phyloP scores from a whole-genome alignment of 2,797 vertebrate species.

The Alosa sapidissima region DNA sequence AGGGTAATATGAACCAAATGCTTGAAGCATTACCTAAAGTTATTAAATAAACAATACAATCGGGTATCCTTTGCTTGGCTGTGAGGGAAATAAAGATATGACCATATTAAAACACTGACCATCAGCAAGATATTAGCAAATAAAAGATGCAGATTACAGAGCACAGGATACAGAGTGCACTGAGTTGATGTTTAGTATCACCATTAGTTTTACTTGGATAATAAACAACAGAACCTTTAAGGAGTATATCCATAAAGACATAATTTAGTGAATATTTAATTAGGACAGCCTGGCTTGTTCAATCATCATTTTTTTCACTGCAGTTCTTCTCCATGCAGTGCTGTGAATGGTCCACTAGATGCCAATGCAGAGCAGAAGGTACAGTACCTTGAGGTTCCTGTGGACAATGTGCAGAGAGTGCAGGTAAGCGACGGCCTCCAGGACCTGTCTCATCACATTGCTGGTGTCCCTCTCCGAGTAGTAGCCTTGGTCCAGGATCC shows the following conservation, averaged over 20 bases:
- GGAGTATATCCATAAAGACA: background rate
- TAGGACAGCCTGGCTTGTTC: background rate
- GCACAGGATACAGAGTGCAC: too few relatives aligned
- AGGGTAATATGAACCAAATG: background rate
- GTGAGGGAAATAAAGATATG: background rate
- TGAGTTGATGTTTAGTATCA: background rate
- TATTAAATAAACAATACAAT: background rate
- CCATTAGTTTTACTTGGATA: background rate
- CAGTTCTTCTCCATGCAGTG: constrained; percentile 6
- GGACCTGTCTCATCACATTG: constrained; percentile 95
- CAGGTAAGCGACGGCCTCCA: constrained; percentile 96
- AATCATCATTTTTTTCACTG: background rate
- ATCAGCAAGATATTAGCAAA: background rate
- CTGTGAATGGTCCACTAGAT: background rate
- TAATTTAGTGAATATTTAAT: background rate
- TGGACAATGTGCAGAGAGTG: constrained; percentile 95
- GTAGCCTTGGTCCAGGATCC: constrained; percentile 99
- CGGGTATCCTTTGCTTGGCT: background rate
- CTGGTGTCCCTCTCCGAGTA: constrained; percentile 97
- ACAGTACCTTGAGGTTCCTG: constrained; percentile 97
- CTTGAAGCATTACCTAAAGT: background rate
- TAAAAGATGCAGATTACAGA: background rate
- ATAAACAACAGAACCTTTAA: background rate
- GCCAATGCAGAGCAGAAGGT: constrained; percentile 32
- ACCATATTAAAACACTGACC: background rate